phyloP scores from a whole-genome alignment of 2,113 vertebrate genomes.

The Meriones unguiculatus region DNA sequence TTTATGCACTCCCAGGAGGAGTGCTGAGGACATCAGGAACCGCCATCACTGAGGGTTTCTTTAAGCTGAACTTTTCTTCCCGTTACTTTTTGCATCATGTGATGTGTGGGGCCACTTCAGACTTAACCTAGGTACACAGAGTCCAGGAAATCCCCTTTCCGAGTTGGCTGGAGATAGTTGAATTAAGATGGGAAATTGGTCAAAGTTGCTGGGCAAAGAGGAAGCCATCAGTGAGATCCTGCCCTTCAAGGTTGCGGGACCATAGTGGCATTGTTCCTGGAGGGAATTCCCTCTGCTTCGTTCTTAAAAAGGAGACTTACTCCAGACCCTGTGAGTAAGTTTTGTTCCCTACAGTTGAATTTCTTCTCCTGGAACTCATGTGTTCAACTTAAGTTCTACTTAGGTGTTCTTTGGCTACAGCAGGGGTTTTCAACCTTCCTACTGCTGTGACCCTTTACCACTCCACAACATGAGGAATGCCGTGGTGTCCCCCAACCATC shows the following conservation, averaged over 20 bases:
- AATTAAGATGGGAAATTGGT: constrained; percentile 59
- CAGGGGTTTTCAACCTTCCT: not conserved
- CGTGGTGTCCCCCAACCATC: not conserved
- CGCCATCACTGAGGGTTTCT: not conserved
- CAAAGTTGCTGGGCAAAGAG: not conserved
- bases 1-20: not conserved
- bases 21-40: not conserved
- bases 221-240: not conserved
- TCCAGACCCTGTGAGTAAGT: constrained; percentile 24
- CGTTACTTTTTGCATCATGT: not conserved
- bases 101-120: not conserved
- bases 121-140: constrained; percentile 7
- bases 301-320: constrained; percentile 34
- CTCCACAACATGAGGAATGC: no score
- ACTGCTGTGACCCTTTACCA: not conserved
- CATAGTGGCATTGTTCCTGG: constrained; percentile 13
- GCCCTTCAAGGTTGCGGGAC: constrained; percentile 10
- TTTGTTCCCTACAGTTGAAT: constrained; percentile 40
- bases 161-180: not conserved
- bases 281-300: constrained; percentile 4
- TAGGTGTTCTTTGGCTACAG: constrained; percentile 2
- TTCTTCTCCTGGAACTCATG: not conserved
- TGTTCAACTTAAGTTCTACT: not conserved
- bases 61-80: not conserved
- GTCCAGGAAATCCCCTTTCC: constrained; percentile 60